Base-by-base conservation (phyloP, 2,113 vertebrate genomes). In the Embiotoca jacksoni region DNA sequence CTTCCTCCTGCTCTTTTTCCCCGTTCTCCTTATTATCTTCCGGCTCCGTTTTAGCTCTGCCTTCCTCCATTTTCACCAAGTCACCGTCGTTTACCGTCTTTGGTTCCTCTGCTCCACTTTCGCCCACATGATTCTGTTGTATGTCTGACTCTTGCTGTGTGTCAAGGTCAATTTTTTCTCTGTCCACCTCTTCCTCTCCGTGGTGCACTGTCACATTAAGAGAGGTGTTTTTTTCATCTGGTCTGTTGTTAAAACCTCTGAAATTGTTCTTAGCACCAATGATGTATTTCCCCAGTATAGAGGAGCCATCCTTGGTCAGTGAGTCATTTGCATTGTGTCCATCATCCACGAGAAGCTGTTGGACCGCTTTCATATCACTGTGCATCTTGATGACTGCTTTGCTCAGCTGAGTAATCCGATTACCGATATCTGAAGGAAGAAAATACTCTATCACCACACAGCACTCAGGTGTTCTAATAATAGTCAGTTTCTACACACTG, bases 381-480 rank as follows among this genome's bases (percentile, higher is more conserved):
- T 97, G 95, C 15, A 97, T 93, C 60, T 93, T 92, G 53, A 69
- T 23, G 10, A 97, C 91, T 0, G 93, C 94, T 90, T 97, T 96
- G 86, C 86, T 96, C 61, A 98, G 90, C 88, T 96, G 95, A 4
- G 96, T 97, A 90, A 97, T 94, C 30, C 96, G 94, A 88, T 97
- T 97, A 0, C 96, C 96, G 16, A 97, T 89, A 72, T 96, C 96
- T 96, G 82, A 10, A 65, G 55, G 4, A 46, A 58, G 67, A 75
- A 46, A 75, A 64, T 1, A 70, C 39, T 35, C 23, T 16, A 63
- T 82, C 53, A 84, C 60, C 83, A 68, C 16, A 50, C 35, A 33
- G 59, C 33, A 72, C 11, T 3, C 4, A 47, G 6, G 31, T 11
- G 33, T 49, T 52, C 65, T 35, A 46, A 13, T 31, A 0, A 3